These are phyloP conservation scores for Plusia festucae DNA, from an alignment of 2,888 invertebrate genomes.

Conservation along the genomic window DNA sequence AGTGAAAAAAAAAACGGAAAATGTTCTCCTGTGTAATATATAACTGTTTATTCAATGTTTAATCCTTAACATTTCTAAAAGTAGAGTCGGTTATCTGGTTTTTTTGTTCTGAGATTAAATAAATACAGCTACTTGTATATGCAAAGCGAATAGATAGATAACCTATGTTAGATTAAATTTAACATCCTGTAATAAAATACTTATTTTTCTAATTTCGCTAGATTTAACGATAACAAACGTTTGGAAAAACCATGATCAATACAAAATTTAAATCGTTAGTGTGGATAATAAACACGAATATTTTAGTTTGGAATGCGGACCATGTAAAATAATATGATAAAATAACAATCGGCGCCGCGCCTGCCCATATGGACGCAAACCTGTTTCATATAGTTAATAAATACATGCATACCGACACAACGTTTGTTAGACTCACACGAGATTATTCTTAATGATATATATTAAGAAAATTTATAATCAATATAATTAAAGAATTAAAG, in stretches of 20 bases:
- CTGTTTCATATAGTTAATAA: constrained; percentile 71
- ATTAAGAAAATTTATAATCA: background rate
- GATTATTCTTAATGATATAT: constrained; percentile 33
- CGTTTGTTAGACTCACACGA: constrained; percentile 48
- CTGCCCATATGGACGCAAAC: constrained; percentile 80
- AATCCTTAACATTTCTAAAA: background rate
- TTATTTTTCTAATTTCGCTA: constrained; percentile 46
- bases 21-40: too few species aligned
- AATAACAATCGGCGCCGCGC: constrained; percentile 76
- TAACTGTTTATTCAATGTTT: too few species aligned
- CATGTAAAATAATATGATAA: constrained; percentile 78
- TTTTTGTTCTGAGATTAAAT: background rate
- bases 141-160: background rate
- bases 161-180: background rate
- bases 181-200: constrained; percentile 1
- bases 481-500: too few species aligned
- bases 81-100: background rate
- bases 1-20: too few species aligned
- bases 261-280: constrained; percentile 53
- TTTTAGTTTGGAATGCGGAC: constrained; percentile 76
- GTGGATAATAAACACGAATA: constrained; percentile 56
- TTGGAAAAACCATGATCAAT: constrained; percentile 58
- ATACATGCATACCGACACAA: constrained; percentile 62
- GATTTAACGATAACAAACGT: constrained; percentile 36
- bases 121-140: background rate